phyloP scores from a whole-genome alignment of 2,113 vertebrate genomes.

The Lates calcarifer region DNA sequence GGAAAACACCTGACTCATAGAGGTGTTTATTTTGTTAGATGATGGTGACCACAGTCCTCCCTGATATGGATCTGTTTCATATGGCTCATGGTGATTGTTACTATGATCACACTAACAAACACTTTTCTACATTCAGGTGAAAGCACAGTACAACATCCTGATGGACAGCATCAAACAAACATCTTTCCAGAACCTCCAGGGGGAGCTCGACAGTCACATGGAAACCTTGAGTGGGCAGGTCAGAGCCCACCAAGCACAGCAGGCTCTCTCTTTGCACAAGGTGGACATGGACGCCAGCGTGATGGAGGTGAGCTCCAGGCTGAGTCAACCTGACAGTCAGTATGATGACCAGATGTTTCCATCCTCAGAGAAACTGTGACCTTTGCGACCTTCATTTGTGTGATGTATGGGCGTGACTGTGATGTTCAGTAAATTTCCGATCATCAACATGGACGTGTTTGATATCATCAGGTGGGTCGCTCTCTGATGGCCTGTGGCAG shows the following conservation, averaged over 20 bases:
- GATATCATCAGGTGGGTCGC: constrained; percentile 66
- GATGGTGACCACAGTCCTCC: background rate
- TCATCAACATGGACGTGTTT: background rate
- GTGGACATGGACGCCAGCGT: constrained; percentile 89
- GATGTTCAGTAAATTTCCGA: background rate
- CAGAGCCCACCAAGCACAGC: constrained; percentile 83
- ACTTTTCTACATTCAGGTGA: constrained; percentile 73
- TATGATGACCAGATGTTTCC: background rate
- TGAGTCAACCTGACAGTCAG: background rate
- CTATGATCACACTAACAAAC: background rate
- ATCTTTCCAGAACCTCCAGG: constrained; percentile 85
- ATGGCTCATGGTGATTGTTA: background rate
- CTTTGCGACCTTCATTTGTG: background rate
- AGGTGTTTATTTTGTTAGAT: background rate
- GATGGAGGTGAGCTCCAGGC: constrained; percentile 76
- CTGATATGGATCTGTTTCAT: background rate
- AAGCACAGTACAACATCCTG: constrained; percentile 85
- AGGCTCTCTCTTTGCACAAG: constrained; percentile 87
- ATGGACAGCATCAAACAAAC: constrained; percentile 87
- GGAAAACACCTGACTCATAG: constrained; percentile 13
- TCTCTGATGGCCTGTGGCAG: constrained; percentile 82
- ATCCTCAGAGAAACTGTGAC: background rate
- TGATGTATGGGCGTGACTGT: background rate
- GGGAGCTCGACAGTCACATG: constrained; percentile 84
- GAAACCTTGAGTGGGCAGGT: constrained; percentile 83